phyloP scores from a whole-genome alignment of 92 coral and sea anemone genomes.

The Epizoanthus illoricatus region DNA sequence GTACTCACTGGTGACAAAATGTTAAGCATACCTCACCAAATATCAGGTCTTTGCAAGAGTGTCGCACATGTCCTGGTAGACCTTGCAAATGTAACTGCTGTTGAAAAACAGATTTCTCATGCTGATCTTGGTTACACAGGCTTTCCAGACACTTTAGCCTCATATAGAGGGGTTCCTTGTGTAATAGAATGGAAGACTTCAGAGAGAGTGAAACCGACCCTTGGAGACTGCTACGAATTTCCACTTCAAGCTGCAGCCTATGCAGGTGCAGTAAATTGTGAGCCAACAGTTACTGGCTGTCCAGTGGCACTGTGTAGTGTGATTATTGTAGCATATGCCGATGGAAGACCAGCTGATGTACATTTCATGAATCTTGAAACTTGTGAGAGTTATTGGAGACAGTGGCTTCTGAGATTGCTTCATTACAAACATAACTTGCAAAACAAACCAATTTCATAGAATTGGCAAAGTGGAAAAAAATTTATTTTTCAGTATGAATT shows the following conservation, averaged over 20 bases:
- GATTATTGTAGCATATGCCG: conserved; percentile 80
- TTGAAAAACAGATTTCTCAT: conserved; percentile 76
- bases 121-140: conserved; percentile 81
- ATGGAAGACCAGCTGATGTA: conserved; percentile 92
- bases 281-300: conserved; percentile 54
- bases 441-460: background rate
- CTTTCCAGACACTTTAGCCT: conserved; percentile 75
- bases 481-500: too few relatives aligned
- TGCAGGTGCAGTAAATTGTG: conserved; percentile 92
- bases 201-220: conserved; percentile 56
- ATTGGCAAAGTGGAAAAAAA: too few relatives aligned
- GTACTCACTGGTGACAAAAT: conserved; percentile 46
- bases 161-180: conserved; percentile 82
- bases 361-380: conserved; percentile 80
- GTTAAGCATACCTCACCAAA: conserved; percentile 16
- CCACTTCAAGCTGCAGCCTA: conserved; percentile 94
- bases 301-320: conserved; percentile 62
- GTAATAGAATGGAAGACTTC: conserved; percentile 98
- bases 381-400: conserved; percentile 79
- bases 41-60: conserved; percentile 37
- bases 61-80: conserved; percentile 57
- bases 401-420: conserved; percentile 77
- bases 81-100: conserved; percentile 65
- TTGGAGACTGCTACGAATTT: conserved; percentile 80
- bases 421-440: conserved; percentile 54